Percentiles rank a stretch among this genome's conserved stretches.
Conservation (phyloP, 2,888 invertebrate genomes). For the Acanthosepion lycidas region DNA sequence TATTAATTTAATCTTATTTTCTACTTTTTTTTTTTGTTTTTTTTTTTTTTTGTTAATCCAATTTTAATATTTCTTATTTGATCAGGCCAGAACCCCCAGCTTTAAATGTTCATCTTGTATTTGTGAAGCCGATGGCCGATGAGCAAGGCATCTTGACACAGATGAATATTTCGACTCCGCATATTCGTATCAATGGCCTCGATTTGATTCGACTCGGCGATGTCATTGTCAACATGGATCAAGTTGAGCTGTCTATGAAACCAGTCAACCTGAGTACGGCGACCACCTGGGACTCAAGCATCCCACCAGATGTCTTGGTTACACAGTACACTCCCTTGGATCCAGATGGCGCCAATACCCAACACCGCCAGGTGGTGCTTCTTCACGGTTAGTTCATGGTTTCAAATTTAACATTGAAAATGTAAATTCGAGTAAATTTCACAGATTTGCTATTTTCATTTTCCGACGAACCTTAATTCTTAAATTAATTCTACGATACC, state of each 20-base stretch:
- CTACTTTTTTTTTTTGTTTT: neutral
- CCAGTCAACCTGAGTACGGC: conserved; percentile 3
- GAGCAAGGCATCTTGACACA: neutral
- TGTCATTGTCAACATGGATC: neutral
- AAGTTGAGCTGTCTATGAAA: neutral
- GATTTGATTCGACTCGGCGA: conserved; percentile 12
- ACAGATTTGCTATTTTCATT: too few relatives aligned
- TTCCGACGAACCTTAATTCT: too few relatives aligned
- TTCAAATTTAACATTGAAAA: neutral
- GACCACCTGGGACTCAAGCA: neutral
- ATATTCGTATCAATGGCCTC: neutral
- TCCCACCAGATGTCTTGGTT: neutral
- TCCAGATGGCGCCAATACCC: neutral
- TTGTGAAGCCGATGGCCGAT: conserved; percentile 10
- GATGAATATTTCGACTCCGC: neutral
- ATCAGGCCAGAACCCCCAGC: neutral
- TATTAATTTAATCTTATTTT: too few relatives aligned
- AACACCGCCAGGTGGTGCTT: neutral
- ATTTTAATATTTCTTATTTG: neutral
- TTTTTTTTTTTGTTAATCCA: neutral
- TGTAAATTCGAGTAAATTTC: too few relatives aligned
- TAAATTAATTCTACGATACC: too few relatives aligned
- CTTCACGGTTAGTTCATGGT: neutral
- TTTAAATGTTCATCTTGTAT: neutral
- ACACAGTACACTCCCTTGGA: neutral